Base-by-base conservation (phyloP, 2,888 invertebrate genomes). In the Caradrina clavipalpis region DNA sequence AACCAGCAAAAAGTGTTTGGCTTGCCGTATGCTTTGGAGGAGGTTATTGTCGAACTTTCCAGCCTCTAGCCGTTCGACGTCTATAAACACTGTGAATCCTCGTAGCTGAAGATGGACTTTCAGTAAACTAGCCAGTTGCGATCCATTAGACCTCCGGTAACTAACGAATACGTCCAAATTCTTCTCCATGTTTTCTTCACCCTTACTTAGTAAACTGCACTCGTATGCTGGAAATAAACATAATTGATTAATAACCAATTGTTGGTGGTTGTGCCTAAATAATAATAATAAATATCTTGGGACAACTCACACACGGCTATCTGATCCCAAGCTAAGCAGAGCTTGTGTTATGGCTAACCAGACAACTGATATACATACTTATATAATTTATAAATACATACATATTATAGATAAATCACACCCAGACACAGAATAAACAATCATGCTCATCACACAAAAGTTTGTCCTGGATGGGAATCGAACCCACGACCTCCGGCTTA, bases 31-130 rank as follows among this genome's bases (percentile, higher is more conserved):
- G 94, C 99, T 99, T 94, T 99, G 99, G 78, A 99, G 96, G 59
- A 99, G 96, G 90, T 99, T 99, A 90, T 99, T 99, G 93, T 99
- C 99, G 93, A 99, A 99, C 96, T 99, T 99, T 53, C 99, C 99
- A 35, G 99, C 99, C 93, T 99, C 99, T 75, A 99, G 96, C 84
- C 99, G 97, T 93, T 99, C 99, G 68, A 99, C 99, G 89, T 99
- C 99, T 82, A 99, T 99, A 93, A 99, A 99, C 35, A 99, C 99
- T 35, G 98, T 98, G 94, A 99, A 99, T 1, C 99, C 99, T 87
- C 99, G 96, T 73, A 99, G 96, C 93, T 99, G 99, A 60, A 99
- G 97, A 90, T 99, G 99, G 47, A 99, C 99, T 96, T 99, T 99
- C 80, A 99, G 96, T 86, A 99, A 96, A 96, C 98, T 98, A 78